Evolutionary conservation across 1,140 invertebrate genomes (phyloP).

Genomic region (Holcopasites calliopsidis): DNA sequence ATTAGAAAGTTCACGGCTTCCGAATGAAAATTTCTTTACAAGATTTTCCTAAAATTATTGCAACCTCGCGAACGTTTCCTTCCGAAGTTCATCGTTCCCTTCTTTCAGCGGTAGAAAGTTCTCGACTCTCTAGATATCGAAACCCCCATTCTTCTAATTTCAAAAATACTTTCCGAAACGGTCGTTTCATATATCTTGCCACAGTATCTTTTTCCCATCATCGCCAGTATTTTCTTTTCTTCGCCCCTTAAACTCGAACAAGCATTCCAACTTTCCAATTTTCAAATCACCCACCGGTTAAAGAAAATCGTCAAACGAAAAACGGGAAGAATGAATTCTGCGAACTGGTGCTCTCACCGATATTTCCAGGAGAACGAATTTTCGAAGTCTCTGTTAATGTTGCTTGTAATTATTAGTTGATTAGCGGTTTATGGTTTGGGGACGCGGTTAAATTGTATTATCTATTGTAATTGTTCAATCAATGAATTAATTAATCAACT

Average conservation of each 20-base stretch:
- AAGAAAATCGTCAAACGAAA: neutral
- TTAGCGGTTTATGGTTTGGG: constrained; percentile 31
- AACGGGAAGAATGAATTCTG: neutral
- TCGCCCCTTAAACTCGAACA: constrained; percentile 1
- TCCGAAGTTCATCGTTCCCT: neutral
- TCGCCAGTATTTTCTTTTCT: neutral
- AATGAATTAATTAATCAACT: constrained; percentile 37
- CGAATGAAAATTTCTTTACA: neutral
- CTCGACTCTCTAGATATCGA: neutral
- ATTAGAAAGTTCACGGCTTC: constrained; percentile 39
- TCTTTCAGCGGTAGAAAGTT: neutral
- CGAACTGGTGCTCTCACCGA: constrained; percentile 36
- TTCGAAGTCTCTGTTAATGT: neutral
- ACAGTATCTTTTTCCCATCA: neutral
- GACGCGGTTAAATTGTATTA: constrained; percentile 38
- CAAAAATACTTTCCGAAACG: neutral
- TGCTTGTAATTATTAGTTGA: constrained; percentile 15
- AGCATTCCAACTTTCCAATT: constrained; percentile 44
- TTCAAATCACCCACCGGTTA: constrained; percentile 38
- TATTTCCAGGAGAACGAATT: constrained; percentile 20
- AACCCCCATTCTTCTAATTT: neutral
- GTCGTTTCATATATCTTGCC: neutral
- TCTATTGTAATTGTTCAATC: constrained; percentile 35
- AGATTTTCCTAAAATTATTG: neutral
- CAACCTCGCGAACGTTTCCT: neutral